A percentile compares a stretch with the other conserved stretches of the same genome.
These are phyloP conservation scores for Elgaria multicarinata DNA, from an alignment of 2,113 vertebrate genomes.

Conservation along the genomic window DNA sequence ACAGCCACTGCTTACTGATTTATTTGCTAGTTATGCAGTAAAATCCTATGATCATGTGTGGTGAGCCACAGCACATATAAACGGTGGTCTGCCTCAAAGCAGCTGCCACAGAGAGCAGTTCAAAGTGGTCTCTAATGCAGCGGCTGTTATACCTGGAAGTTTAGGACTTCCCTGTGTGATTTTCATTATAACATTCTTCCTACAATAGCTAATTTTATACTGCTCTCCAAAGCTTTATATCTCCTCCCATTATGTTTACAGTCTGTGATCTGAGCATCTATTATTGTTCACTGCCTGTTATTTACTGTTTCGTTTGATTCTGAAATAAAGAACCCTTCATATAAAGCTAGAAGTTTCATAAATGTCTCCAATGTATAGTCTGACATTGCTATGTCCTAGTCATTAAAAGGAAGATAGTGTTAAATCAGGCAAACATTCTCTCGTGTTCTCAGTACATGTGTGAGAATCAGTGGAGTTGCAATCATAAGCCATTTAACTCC, in stretches of 20 bases:
- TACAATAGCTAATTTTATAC: constrained; percentile 3
- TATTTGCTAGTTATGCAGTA: background rate
- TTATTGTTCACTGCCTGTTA: background rate
- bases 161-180: background rate
- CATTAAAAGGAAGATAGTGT: background rate
- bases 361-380: background rate
- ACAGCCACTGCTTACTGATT: background rate
- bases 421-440: background rate
- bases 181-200: background rate
- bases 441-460: background rate
- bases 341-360: background rate
- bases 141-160: background rate
- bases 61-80: background rate
- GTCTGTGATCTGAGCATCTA: background rate
- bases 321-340: background rate
- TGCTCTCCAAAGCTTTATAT: constrained; percentile 4
- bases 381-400: background rate
- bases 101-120: background rate
- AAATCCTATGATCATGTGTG: background rate
- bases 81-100: background rate
- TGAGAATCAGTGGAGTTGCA: background rate
- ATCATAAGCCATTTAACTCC: background rate
- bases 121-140: background rate
- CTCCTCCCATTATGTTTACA: background rate
- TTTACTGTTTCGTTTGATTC: background rate